A percentile compares a stretch with the other conserved stretches of the same genome.
These are phyloP conservation scores for Larimichthys polyactis DNA, from an alignment of 2,113 vertebrate species.

Conservation along the genomic window DNA sequence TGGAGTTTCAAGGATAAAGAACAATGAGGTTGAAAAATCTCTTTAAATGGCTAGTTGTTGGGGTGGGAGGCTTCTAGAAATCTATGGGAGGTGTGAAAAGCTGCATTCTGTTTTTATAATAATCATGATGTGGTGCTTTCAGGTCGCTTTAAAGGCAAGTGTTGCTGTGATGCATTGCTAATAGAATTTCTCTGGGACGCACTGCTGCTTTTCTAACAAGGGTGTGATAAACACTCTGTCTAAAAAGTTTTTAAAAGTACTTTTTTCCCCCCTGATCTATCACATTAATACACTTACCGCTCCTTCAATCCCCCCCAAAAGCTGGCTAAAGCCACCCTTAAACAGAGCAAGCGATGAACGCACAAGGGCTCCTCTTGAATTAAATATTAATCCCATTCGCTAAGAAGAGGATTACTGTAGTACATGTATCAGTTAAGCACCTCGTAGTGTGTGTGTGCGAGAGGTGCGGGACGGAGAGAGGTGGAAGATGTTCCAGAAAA, in stretches of 20 bases:
- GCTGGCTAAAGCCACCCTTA: slow-evolving; percentile 38
- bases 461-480: background rate
- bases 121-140: background rate
- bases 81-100: background rate
- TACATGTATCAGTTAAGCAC: slow-evolving; percentile 72
- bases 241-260: background rate
- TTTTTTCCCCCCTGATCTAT: background rate
- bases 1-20: slow-evolving; percentile 35
- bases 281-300: slow-evolving; percentile 2
- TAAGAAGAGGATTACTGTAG: slow-evolving; percentile 70
- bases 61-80: background rate
- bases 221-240: background rate
- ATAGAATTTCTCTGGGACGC: too few relatives aligned
- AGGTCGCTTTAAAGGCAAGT: background rate
- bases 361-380: slow-evolving; percentile 61
- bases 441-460: slow-evolving; percentile 25
- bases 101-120: background rate
- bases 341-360: slow-evolving; percentile 42
- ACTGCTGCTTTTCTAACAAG: too few relatives aligned
- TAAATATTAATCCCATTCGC: slow-evolving; percentile 72
- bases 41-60: slow-evolving; percentile 18
- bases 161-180: background rate
- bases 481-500: background rate
- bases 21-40: slow-evolving; percentile 29
- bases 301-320: slow-evolving; percentile 20